Base-by-base conservation (phyloP, 2,113 vertebrate genomes). In the Caranx melampygus region DNA sequence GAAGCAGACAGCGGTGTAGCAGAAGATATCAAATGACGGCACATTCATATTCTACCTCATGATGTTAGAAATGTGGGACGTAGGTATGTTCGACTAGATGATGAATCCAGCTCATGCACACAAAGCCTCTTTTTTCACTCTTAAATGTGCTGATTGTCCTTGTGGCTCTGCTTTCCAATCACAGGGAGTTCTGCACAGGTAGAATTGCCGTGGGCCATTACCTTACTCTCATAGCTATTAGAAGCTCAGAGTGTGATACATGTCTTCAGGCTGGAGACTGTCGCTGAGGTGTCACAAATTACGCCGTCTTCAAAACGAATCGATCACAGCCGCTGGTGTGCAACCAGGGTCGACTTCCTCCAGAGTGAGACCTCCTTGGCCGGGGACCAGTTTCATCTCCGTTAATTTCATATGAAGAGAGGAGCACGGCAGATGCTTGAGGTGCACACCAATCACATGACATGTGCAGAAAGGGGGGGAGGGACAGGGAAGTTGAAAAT, bases 231-330 rank as follows among this genome's bases (percentile, higher is more conserved):
- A 72, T 21, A 37, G 79, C 77, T 83, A 57, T 83, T 87, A 85
- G 85, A 87, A 87, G 66, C 45, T 86, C 63, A 68, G n/a, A 86
- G 76, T 65, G 44, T 63, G 79, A 88, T 68, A 14, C 77, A 81
- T 81, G 76, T 55, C 62, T 76, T 54, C 9, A 14, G 55, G 9
- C 55, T 62, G 51, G 37, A 75, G 75, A 62, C 77, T 44, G 62
- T 37, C 69, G 69, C 69, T 7, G 63, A 79, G 72, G 61, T 71
- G 66, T 80, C 72, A 49, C 40, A 66, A 66, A 81, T 75, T 57
- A 47, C 60, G 64, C 16, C 44, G 4, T 68, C 71, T 72, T 65
- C 59, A 77, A 65, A 78, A 70, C 51, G 71, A 84, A 72, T 78
- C 70, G 54, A 58, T 79, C 74, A 44, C 35, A 61, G 62, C 66